Percentiles rank a stretch among this genome's conserved stretches.
phyloP scores from a whole-genome alignment of 1,140 invertebrate species.

The Drosophila sp. region DNA sequence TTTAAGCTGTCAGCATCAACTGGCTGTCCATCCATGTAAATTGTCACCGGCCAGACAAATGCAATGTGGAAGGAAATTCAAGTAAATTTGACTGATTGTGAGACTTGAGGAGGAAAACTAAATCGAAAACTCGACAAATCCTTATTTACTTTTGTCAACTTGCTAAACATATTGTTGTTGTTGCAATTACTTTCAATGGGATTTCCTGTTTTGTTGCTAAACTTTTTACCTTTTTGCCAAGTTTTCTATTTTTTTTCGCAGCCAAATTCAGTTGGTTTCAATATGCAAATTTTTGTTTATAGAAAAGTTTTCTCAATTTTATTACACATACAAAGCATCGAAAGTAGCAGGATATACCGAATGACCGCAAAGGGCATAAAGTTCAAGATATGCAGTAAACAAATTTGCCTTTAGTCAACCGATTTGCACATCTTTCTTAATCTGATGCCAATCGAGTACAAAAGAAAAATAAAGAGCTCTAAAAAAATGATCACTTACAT shows the following conservation, averaged over 20 bases:
- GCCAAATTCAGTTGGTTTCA: not conserved
- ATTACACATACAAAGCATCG: not conserved
- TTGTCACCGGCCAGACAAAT: constrained; percentile 10
- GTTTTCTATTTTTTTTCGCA: not conserved
- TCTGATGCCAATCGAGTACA: too few species aligned
- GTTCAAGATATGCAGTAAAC: not conserved
- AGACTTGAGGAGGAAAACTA: not conserved
- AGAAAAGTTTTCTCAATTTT: not conserved
- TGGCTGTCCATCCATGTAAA: constrained; percentile 20
- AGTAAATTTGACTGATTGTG: not conserved
- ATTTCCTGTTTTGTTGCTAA: constrained; percentile 3
- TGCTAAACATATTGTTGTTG: constrained; percentile 3
- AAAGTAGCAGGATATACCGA: not conserved
- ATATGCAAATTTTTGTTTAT: constrained; percentile 12
- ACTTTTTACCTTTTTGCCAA: not conserved
- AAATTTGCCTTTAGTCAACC: not conserved
- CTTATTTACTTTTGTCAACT: not conserved
- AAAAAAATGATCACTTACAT: too few species aligned
- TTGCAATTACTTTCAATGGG: constrained; percentile 13
- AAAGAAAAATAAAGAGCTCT: too few species aligned
- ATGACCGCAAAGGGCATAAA: not conserved
- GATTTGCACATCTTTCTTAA: not conserved
- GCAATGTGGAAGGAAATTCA: not conserved
- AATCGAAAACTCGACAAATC: constrained; percentile 2
- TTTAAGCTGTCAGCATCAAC: constrained; percentile 7